Evolutionary conservation across 92 coral and sea anemone species (phyloP).

Genomic region (Umimayanthus kanabou): DNA sequence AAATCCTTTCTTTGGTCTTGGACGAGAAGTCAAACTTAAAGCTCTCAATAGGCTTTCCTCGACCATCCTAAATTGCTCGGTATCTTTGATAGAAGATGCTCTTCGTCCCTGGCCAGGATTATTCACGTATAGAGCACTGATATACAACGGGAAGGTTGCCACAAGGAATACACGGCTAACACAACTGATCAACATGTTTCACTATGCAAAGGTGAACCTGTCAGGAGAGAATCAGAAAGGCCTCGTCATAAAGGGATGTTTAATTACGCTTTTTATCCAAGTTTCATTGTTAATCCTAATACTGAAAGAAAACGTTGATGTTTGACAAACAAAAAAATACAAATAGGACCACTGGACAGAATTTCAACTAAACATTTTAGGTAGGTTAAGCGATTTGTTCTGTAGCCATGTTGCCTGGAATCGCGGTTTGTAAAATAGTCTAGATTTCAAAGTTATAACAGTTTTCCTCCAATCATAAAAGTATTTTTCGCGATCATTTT

Average conservation of each 20-base stretch:
- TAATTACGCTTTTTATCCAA: neutral
- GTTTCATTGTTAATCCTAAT: neutral
- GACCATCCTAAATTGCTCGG: slow-evolving; percentile 61
- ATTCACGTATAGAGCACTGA: slow-evolving; percentile 23
- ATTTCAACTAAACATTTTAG: neutral
- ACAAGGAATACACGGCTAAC: slow-evolving; percentile 69
- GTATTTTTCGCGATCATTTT: neutral
- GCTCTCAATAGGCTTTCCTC: slow-evolving; percentile 70
- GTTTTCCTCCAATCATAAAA: neutral
- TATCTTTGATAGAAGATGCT: slow-evolving; percentile 38
- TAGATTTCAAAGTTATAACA: slow-evolving; percentile 7
- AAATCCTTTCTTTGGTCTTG: slow-evolving; percentile 47
- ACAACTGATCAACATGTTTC: slow-evolving; percentile 68
- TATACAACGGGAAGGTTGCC: slow-evolving; percentile 47
- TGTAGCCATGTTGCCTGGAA: neutral
- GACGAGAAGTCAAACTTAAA: slow-evolving; percentile 77
- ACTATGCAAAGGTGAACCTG: slow-evolving; percentile 49
- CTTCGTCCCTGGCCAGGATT: neutral
- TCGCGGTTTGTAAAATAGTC: neutral
- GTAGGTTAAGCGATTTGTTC: neutral
- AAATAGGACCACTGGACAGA: slow-evolving; percentile 33
- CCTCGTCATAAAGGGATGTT: neutral
- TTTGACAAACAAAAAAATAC: slow-evolving; percentile 15
- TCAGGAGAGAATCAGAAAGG: slow-evolving; percentile 19
- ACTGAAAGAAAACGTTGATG: slow-evolving; percentile 4